Conservation (phyloP, 2,797 vertebrate species). For the Paguma larvata region DNA sequence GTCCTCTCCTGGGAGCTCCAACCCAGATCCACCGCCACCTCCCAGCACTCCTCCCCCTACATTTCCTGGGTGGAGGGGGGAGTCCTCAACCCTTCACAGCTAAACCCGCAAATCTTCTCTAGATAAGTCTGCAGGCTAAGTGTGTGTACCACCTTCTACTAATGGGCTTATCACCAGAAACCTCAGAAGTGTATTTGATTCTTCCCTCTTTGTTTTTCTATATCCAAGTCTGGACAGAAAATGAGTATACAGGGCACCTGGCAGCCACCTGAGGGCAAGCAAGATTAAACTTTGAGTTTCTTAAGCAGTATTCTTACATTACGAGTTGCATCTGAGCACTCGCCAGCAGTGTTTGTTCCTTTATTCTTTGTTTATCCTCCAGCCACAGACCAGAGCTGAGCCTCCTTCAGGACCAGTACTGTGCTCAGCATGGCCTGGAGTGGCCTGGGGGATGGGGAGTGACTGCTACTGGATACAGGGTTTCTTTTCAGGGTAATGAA, state of each 20-base stretch:
- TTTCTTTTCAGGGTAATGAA: neutral
- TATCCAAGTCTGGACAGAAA: neutral
- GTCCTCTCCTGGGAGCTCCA: neutral
- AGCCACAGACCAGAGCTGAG: neutral
- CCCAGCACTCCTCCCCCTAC: neutral
- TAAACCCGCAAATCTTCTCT: neutral
- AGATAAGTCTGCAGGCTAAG: neutral
- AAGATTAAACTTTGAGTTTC: neutral
- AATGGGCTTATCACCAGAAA: neutral
- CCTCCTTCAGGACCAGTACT: accelerated
- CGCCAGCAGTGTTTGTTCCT: neutral
- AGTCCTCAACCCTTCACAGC: neutral
- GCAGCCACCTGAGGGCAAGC: neutral
- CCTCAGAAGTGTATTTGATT: neutral
- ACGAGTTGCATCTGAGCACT: neutral
- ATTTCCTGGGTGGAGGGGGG: neutral
- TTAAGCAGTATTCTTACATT: neutral
- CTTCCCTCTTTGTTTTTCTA: neutral
- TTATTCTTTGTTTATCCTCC: too few relatives aligned
- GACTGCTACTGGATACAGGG: neutral
- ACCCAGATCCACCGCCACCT: neutral
- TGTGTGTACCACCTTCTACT: neutral
- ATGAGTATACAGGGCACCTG: neutral
- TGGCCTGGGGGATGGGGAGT: neutral
- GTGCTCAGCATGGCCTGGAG: neutral